phyloP scores from a whole-genome alignment of 2,888 invertebrate genomes.

The Rutpela maculata region DNA sequence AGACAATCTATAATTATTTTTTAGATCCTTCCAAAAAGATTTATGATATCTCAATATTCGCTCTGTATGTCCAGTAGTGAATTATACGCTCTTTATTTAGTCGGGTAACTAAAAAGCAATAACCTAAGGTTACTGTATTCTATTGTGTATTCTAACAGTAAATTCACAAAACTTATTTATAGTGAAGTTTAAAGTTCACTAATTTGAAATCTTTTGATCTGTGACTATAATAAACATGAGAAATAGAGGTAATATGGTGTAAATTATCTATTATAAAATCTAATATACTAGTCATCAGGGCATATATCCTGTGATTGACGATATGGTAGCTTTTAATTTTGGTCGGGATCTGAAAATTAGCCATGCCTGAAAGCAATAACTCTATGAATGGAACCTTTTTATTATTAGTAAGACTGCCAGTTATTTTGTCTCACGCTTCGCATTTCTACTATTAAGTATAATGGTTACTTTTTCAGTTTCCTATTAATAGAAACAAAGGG shows the following conservation, averaged over 20 bases:
- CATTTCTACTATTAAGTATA: conserved; percentile 41
- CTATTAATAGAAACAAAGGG: conserved; percentile 7
- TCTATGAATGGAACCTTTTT: conserved; percentile 58
- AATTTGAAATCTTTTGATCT: conserved; percentile 40
- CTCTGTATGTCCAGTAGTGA: no score
- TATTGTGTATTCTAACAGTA: conserved; percentile 24
- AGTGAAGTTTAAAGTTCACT: conserved; percentile 21
- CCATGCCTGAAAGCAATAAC: conserved; percentile 67
- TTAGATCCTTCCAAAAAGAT: no score
- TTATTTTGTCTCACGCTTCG: conserved; percentile 45
- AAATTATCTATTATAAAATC: conserved; percentile 61
- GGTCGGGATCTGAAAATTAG: conserved; percentile 67
- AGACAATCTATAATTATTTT: no score
- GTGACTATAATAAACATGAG: conserved; percentile 39
- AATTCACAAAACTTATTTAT: neutral
- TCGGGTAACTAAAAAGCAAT: neutral
- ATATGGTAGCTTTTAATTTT: conserved; percentile 65
- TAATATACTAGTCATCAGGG: conserved; percentile 67
- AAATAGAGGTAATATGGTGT: conserved; percentile 51
- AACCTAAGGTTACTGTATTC: conserved; percentile 11
- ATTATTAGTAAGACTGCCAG: conserved; percentile 36
- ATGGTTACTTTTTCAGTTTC: conserved; percentile 23
- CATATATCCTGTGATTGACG: conserved; percentile 69
- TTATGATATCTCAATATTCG: no score
- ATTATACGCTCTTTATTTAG: neutral